Percentiles rank a stretch among this genome's conserved stretches.
Evolutionary conservation across 2,797 vertebrate genomes (phyloP).

Genomic region (Cetoscarus ocellatus): DNA sequence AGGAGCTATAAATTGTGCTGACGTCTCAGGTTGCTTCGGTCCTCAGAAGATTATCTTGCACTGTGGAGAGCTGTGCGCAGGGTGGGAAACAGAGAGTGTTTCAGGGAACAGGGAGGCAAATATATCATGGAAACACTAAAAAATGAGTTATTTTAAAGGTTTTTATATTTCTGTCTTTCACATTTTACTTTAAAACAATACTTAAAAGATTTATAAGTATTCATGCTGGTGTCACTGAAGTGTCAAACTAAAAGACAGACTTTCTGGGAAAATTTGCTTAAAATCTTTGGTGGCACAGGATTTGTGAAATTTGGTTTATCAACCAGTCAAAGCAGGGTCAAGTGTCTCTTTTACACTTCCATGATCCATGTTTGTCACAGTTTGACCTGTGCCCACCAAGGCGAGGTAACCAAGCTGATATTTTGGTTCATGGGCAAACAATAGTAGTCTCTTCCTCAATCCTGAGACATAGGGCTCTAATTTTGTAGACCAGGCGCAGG

Average conservation of each 20-base stretch:
- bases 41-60: slow-evolving; percentile 27
- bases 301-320: slow-evolving; percentile 19
- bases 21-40: slow-evolving; percentile 43
- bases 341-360: slow-evolving; percentile 17
- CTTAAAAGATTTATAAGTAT: too few species aligned
- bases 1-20: slow-evolving; percentile 32
- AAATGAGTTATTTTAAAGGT: not conserved
- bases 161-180: not conserved
- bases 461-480: slow-evolving; percentile 12
- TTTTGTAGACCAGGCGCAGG: too few species aligned
- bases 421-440: not conserved
- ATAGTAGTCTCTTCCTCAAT: not conserved
- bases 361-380: too few species aligned
- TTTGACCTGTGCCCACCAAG: not conserved
- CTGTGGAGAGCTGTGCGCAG: slow-evolving; percentile 21
- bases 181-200: too few species aligned
- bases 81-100: slow-evolving; percentile 27
- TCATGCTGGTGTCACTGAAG: too few species aligned
- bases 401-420: slow-evolving; percentile 22
- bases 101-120: slow-evolving; percentile 25
- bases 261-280: too few species aligned
- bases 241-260: too few species aligned
- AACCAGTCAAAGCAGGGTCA: slow-evolving; percentile 16
- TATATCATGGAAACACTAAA: slow-evolving; percentile 27
- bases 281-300: not conserved